Base-by-base conservation (phyloP, 2,888 invertebrate species). In the Hartigia nigra region DNA sequence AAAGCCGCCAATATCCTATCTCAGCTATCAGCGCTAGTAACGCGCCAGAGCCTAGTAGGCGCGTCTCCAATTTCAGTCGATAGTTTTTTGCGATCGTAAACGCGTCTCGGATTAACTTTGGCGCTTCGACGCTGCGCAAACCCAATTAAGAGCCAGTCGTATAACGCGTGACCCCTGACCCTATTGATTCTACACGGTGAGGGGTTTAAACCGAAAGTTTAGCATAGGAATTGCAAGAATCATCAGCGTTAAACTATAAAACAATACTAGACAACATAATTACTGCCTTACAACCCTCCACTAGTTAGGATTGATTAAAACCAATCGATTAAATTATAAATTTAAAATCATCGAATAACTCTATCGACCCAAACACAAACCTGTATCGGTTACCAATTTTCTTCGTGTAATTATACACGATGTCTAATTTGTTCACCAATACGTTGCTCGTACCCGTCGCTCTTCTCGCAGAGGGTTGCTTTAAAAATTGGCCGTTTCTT, bases 31-130 rank as follows among this genome's bases (percentile, higher is more conserved):
- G 82, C 83, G 81, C 83, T 84, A 84, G 86, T 76, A 76, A 81
- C 81, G 76, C 80, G 76, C 78, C 78, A 55, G 77, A 82, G 80
- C 79, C 82, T 85, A 86, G 86, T 88, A 88, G 84, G 83, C 81
- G 82, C 88, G 86, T 89, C 90, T 90, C 90, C 87, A 90, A 89
- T 91, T 91, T 91, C 91, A 85, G 83, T 87, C 88, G 89, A 89
- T 89, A 88, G 88, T 90, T 91, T 91, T 90, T 89, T 90, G 88
- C 88, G 86, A 88, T 90, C 91, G 88, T 91, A 90, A 91, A 91
- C 86, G 88, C 85, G 85, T 84, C 84, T 84, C 84, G 82, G 86
- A 89, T 90, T 90, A 88, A 89, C 89, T 88, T 87, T 84, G 81
- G 81, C 85, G 85, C 83, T 81, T 86, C 81, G 79, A 75, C 79